Conservation (phyloP, 2,888 invertebrate species). For the Cerceris rybyensis region DNA sequence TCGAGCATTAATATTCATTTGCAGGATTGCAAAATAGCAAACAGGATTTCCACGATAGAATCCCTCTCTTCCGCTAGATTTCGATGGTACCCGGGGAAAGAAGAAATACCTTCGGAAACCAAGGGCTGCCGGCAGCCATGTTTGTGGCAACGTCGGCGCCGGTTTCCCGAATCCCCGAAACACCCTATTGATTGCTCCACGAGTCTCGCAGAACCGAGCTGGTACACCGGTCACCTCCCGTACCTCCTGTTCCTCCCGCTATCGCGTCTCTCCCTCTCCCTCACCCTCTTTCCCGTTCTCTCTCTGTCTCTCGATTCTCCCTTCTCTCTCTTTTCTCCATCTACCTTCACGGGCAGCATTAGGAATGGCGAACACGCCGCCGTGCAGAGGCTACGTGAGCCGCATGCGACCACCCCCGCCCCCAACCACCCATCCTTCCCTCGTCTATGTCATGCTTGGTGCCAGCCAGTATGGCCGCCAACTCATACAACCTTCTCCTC, state of each 20-base stretch:
- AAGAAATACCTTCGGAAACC: constrained; percentile 31
- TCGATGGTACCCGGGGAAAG: constrained; percentile 3
- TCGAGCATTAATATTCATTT: not conserved
- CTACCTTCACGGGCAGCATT: constrained; percentile 81
- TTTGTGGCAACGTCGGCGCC: constrained; percentile 80
- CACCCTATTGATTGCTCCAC: constrained; percentile 84
- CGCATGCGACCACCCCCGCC: constrained; percentile 82
- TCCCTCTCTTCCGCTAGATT: not conserved
- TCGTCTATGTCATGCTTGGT: constrained; percentile 74
- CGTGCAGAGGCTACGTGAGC: constrained; percentile 85
- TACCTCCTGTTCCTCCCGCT: constrained; percentile 59
- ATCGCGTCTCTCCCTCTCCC: constrained; percentile 35
- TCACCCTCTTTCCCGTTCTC: constrained; percentile 25
- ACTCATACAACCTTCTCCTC: constrained; percentile 75
- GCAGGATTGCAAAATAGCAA: not conserved
- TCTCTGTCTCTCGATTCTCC: constrained; percentile 36
- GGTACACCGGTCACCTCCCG: constrained; percentile 75
- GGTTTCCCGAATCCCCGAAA: constrained; percentile 81
- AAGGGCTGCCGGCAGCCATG: constrained; percentile 80
- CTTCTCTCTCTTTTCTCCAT: constrained; percentile 63
- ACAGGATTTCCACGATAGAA: not conserved
- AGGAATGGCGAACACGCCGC: constrained; percentile 85
- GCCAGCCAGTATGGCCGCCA: constrained; percentile 80
- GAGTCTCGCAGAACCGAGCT: constrained; percentile 71
- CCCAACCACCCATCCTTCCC: constrained; percentile 69